phyloP scores from a whole-genome alignment of 2,888 invertebrate genomes.

The Dugesia japonica region DNA sequence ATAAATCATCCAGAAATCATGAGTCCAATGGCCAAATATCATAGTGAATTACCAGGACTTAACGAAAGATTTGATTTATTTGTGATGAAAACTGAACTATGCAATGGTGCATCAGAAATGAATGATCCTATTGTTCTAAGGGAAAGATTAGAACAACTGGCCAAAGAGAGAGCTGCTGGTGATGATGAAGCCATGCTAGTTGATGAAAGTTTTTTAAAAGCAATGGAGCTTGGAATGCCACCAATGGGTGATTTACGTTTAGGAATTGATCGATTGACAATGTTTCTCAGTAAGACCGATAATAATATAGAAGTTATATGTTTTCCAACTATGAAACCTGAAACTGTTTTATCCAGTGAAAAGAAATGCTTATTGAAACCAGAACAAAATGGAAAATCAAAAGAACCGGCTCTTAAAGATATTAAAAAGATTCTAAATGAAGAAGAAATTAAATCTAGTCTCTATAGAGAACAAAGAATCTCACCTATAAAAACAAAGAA shows the following conservation, averaged over 20 bases:
- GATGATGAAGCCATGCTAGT: too few relatives aligned
- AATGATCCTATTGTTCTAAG: slow-evolving; percentile 89
- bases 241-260: background rate
- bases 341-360: too few relatives aligned
- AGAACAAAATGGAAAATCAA: slow-evolving; percentile 73
- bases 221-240: too few relatives aligned
- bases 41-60: slow-evolving; percentile 66
- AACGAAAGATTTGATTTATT: slow-evolving; percentile 94
- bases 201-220: too few relatives aligned
- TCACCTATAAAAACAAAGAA: slow-evolving; percentile 68
- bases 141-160: slow-evolving; percentile 52
- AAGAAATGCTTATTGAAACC: slow-evolving; percentile 74
- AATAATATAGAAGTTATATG: background rate
- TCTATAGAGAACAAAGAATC: slow-evolving; percentile 73
- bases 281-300: background rate
- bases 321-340: slow-evolving; percentile 56
- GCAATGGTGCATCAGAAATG: slow-evolving; percentile 85
- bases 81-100: slow-evolving; percentile 85
- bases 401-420: slow-evolving; percentile 47
- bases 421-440: slow-evolving; percentile 50
- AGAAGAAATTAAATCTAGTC: slow-evolving; percentile 44
- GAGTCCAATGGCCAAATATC: slow-evolving; percentile 95
- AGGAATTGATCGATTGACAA: too few relatives aligned
- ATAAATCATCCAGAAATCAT: slow-evolving; percentile 92
- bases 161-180: too few relatives aligned